Base-by-base conservation (phyloP, 2,888 invertebrate genomes). In the Eupithecia centaureata region DNA sequence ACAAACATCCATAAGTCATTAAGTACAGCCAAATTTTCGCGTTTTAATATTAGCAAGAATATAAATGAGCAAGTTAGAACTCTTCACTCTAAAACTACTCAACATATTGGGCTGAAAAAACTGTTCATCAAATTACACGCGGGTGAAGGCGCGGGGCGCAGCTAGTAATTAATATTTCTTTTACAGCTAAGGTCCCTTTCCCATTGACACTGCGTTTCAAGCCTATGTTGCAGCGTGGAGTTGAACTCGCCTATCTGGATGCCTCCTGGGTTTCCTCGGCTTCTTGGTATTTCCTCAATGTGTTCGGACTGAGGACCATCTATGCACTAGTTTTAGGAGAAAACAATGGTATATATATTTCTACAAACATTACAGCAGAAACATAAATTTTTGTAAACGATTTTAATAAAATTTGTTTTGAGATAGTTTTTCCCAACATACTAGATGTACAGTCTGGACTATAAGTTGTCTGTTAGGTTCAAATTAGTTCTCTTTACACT, bases 231-330 rank as follows among this genome's bases (percentile, higher is more conserved):
- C 99, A 99, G 93, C 95, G 99, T 79, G 99, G 99, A 22, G 97
- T 99, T 62, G 99, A 99, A 89, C 93, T 99, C 63, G 95, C 96
- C 3, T 98, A 98, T 52, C 90, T 99, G 70, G 99, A 99, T 89
- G 99, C 99, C 5, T 98, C 99, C 1, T 99, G 99, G 99, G 99
- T 99, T 0, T 99, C 99, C 0, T 99, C 99, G 0, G 99, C 99
- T 0, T 99, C 99, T 0, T 99, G 99, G 99, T 99, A 99, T 91
- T 99, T 99, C 91, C 95, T 99, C 15, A 99, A 99, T 86, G 99
- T 99, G 0, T 99, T 99, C 89, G 99, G 99, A 22, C 94, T 99
- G 60, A 94, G 99, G 68, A 99, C 99, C 76, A 99, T 99, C 86
- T 99, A 99, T 87, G 97, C 98, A 0, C 94, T 99, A 42, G 99